These are phyloP conservation scores for Nephrotoma appendiculata DNA, from an alignment of 2,888 invertebrate genomes.

Conservation along the genomic window DNA sequence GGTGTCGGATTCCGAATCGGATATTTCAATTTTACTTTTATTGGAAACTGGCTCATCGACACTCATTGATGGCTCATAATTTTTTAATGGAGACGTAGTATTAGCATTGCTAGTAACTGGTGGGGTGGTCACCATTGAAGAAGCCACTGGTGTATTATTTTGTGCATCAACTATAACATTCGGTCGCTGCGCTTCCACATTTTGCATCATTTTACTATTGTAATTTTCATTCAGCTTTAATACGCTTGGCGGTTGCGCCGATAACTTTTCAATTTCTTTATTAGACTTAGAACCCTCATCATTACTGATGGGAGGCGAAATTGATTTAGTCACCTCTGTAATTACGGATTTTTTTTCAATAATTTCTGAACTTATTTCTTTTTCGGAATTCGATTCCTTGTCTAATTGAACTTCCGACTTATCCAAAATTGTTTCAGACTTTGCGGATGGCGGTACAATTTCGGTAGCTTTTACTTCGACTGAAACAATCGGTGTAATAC, in stretches of 20 bases:
- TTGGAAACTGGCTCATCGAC: slow-evolving; percentile 14
- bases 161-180: slow-evolving; percentile 15
- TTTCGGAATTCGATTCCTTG: neutral
- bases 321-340: neutral
- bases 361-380: neutral
- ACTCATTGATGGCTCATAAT: slow-evolving; percentile 24
- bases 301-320: neutral
- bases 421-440: neutral
- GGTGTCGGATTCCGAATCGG: slow-evolving; percentile 29
- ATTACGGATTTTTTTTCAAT: neutral
- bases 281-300: slow-evolving; percentile 12
- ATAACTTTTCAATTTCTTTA: slow-evolving; percentile 5
- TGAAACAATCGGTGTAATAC: neutral
- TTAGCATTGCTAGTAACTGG: slow-evolving; percentile 11
- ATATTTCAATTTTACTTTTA: slow-evolving; percentile 22
- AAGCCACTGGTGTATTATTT: slow-evolving; percentile 7
- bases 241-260: slow-evolving; percentile 7
- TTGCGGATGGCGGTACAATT: neutral
- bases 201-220: slow-evolving; percentile 1
- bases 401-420: neutral
- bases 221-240: slow-evolving; percentile 14
- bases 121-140: slow-evolving; percentile 7
- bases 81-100: slow-evolving; percentile 12
- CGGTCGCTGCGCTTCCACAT: slow-evolving; percentile 9
- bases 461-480: neutral